Conservation (phyloP, 2,888 invertebrate genomes). For the Choristoneura rosaceana region DNA sequence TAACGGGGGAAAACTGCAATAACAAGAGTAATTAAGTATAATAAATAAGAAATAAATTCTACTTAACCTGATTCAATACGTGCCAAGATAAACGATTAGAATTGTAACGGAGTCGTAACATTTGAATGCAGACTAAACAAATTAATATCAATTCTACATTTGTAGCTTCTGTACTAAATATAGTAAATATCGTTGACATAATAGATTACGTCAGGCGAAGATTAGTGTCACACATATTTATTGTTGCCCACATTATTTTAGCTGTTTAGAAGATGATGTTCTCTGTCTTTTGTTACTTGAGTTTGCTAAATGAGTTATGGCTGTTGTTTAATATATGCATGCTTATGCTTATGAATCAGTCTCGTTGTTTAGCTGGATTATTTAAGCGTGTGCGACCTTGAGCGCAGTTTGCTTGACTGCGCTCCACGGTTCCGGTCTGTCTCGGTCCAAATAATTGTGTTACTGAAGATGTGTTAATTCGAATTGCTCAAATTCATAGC, state of each 20-base stretch:
- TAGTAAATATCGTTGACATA: neutral
- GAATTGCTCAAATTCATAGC: slow-evolving; percentile 48
- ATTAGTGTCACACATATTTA: slow-evolving; percentile 19
- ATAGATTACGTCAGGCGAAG: slow-evolving; percentile 13
- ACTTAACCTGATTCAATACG: neutral
- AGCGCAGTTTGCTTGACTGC: slow-evolving; percentile 66
- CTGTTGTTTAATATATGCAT: slow-evolving; percentile 30
- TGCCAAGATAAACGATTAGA: neutral
- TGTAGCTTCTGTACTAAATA: neutral
- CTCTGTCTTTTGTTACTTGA: slow-evolving; percentile 28
- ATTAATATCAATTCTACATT: neutral
- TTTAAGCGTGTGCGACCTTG: slow-evolving; percentile 73
- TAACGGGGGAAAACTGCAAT: neutral
- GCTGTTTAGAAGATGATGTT: slow-evolving; percentile 6
- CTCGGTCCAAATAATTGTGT: slow-evolving; percentile 65
- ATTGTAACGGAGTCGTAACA: neutral
- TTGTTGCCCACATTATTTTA: slow-evolving; percentile 1
- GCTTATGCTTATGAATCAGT: slow-evolving; percentile 35
- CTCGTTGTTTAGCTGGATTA: slow-evolving; percentile 30
- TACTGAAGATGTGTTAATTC: slow-evolving; percentile 65
- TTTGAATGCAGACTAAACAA: too few species aligned
- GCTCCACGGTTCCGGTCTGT: slow-evolving; percentile 71
- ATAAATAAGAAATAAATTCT: too few species aligned
- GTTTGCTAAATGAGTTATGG: slow-evolving; percentile 14
- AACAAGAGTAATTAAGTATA: neutral